Percentiles rank a stretch among this genome's conserved stretches.
These are phyloP conservation scores for Eristalis pertinax DNA, from an alignment of 2,888 invertebrate genomes.

Conservation along the genomic window DNA sequence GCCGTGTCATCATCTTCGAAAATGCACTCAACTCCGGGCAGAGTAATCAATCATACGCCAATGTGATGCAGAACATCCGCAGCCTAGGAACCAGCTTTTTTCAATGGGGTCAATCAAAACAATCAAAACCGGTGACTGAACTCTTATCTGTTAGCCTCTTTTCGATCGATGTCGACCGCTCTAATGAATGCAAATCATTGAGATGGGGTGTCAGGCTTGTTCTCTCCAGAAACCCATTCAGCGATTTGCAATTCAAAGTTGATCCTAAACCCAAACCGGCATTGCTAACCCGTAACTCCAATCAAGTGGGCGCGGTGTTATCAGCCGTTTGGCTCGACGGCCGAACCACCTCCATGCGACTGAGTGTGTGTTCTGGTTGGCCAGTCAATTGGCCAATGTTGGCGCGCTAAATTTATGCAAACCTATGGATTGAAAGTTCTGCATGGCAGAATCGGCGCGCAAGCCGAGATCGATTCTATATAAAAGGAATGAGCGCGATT, in stretches of 20 bases:
- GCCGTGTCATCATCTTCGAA: too few species aligned
- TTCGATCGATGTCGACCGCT: background rate
- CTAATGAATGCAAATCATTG: background rate
- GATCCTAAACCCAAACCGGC: background rate
- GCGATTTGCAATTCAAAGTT: conserved; percentile 35
- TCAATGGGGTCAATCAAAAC: background rate
- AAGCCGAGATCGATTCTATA: conserved; percentile 8
- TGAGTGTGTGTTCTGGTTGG: background rate
- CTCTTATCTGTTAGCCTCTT: background rate
- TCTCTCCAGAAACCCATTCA: background rate
- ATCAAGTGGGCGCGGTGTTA: background rate
- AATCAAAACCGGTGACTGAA: background rate
- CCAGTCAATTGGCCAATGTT: background rate
- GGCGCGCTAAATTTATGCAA: conserved; percentile 27
- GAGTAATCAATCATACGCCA: too few species aligned
- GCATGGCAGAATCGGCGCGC: conserved; percentile 5
- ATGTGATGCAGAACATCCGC: too few species aligned
- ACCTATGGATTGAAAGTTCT: conserved; percentile 2
- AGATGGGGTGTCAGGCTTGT: background rate
- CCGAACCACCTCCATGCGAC: background rate
- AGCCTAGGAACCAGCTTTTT: background rate
- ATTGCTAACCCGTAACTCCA: background rate
- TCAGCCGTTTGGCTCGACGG: background rate
- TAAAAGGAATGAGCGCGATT: conserved; percentile 22
- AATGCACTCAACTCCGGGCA: too few species aligned